These are phyloP conservation scores for Polietes domitor DNA, from an alignment of 2,888 invertebrate genomes.

Conservation along the genomic window DNA sequence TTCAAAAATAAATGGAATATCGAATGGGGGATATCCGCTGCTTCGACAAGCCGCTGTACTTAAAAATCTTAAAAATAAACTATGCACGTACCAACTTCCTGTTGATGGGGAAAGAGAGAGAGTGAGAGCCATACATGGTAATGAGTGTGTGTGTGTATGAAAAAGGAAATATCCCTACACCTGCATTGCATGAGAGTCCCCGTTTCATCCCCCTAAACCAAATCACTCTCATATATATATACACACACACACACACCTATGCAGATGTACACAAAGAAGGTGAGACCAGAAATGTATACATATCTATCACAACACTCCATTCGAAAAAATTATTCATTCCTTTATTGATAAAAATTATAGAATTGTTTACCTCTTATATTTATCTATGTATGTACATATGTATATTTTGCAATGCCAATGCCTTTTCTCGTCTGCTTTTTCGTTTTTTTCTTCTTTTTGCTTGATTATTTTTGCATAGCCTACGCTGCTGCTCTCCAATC, in stretches of 20 bases:
- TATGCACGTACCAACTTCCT: background rate
- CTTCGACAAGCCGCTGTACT: no score
- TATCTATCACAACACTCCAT: background rate
- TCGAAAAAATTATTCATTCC: background rate
- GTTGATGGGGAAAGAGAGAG: background rate
- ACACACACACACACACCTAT: background rate
- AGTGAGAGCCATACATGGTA: background rate
- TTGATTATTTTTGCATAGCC: slow-evolving; percentile 56
- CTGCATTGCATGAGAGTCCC: slow-evolving; percentile 24
- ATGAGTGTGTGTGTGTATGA: background rate
- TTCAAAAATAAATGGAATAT: no score
- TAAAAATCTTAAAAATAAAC: background rate
- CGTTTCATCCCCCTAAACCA: slow-evolving; percentile 23
- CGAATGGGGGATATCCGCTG: no score
- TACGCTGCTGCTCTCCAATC: no score
- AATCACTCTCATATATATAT: background rate
- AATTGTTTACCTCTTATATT: slow-evolving; percentile 58
- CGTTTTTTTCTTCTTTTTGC: background rate
- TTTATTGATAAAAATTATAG: slow-evolving; percentile 45
- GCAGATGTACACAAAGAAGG: background rate
- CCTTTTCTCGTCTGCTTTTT: slow-evolving; percentile 26
- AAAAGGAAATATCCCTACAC: slow-evolving; percentile 31
- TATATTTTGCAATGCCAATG: slow-evolving; percentile 59
- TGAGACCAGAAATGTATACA: slow-evolving; percentile 8
- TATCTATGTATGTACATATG: slow-evolving; percentile 35